These are phyloP conservation scores for Sphaerodactylus townsendi DNA, from an alignment of 2,113 vertebrate genomes.

Conservation along the genomic window DNA sequence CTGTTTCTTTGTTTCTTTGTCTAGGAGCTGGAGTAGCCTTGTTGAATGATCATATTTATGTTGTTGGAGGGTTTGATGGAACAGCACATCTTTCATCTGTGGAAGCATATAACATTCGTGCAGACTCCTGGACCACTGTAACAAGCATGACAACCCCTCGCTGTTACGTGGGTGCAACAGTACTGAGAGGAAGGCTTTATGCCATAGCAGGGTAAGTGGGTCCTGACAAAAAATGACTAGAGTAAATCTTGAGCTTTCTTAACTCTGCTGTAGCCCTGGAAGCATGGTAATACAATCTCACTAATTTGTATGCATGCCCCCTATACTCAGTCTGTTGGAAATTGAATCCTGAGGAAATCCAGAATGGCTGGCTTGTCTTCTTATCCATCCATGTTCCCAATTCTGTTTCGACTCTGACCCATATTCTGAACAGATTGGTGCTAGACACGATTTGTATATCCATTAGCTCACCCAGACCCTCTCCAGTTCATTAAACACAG, in stretches of 20 bases:
- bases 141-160: slow-evolving; percentile 97
- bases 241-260: not conserved
- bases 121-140: slow-evolving; percentile 95
- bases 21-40: slow-evolving; percentile 93
- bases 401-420: not conserved
- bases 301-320: not conserved
- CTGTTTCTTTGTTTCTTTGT: slow-evolving; percentile 6
- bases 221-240: not conserved
- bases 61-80: slow-evolving; percentile 96
- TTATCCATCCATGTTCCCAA: not conserved
- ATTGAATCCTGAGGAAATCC: not conserved
- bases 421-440: not conserved
- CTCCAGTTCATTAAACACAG: not conserved
- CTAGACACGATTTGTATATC: not conserved
- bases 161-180: slow-evolving; percentile 96
- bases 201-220: slow-evolving; percentile 91
- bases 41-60: slow-evolving; percentile 96
- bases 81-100: slow-evolving; percentile 94
- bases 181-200: slow-evolving; percentile 92
- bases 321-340: too few relatives aligned
- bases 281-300: not conserved
- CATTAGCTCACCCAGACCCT: not conserved
- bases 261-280: accelerated
- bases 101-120: slow-evolving; percentile 96
- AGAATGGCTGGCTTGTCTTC: not conserved